Evolutionary conservation across 2,888 invertebrate species (phyloP).

Genomic region (Perizoma affinitatum): DNA sequence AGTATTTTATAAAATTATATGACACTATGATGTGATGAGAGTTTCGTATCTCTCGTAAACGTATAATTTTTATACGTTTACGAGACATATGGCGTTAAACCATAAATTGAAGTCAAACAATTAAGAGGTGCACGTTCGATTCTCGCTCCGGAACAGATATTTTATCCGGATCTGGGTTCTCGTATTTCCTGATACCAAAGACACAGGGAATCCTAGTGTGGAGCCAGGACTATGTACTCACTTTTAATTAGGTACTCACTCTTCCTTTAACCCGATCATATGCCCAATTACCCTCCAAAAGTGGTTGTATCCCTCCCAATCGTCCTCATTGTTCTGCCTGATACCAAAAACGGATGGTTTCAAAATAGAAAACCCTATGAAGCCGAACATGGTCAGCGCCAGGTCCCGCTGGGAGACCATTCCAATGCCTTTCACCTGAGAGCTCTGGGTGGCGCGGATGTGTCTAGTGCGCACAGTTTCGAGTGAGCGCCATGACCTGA

Average conservation of each 20-base stretch:
- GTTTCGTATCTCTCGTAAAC: too few relatives aligned
- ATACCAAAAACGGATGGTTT: conserved; percentile 87
- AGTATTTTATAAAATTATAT: too few relatives aligned
- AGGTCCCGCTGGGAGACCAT: conserved; percentile 92
- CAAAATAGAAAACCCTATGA: conserved; percentile 89
- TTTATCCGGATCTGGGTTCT: too few relatives aligned
- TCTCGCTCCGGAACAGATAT: too few relatives aligned
- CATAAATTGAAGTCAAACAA: too few relatives aligned
- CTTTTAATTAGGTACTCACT: conserved; percentile 69
- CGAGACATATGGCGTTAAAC: too few relatives aligned
- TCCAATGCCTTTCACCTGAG: conserved; percentile 69
- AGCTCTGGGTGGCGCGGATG: conserved; percentile 69
- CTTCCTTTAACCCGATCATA: conserved; percentile 92
- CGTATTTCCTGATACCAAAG: too few relatives aligned
- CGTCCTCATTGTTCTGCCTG: conserved; percentile 81
- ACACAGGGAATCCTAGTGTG: too few relatives aligned
- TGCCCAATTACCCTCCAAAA: conserved; percentile 93
- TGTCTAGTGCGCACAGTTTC: conserved; percentile 87
- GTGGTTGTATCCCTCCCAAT: conserved; percentile 90
- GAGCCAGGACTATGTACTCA: too few relatives aligned
- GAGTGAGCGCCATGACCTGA: conserved; percentile 88
- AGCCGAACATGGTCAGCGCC: conserved; percentile 94
- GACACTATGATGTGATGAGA: too few relatives aligned
- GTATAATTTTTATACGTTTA: too few relatives aligned
- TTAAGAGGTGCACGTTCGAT: too few relatives aligned